Evolutionary conservation across 2,888 invertebrate species (phyloP).

Genomic region (Trissoscelio sp.): DNA sequence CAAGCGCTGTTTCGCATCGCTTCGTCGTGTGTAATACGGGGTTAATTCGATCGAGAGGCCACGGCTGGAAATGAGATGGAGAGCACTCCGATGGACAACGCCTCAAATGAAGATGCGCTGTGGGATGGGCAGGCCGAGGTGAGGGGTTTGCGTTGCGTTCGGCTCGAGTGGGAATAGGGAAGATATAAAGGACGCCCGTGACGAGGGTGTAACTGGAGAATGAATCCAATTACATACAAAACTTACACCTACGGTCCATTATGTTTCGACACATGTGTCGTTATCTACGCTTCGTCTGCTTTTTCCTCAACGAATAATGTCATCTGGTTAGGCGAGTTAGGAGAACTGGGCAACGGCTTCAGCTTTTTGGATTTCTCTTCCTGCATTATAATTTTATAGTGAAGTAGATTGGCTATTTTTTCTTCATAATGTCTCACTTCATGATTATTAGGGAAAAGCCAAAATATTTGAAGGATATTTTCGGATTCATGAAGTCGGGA

Average conservation of each 20-base stretch:
- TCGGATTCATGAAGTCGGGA: too few species aligned
- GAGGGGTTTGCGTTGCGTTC: conserved; percentile 32
- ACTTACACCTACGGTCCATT: conserved; percentile 79
- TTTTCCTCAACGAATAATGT: conserved; percentile 19
- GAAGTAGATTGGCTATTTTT: too few species aligned
- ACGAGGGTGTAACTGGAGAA: conserved; percentile 73
- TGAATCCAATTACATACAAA: conserved; percentile 81
- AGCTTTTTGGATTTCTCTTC: too few species aligned
- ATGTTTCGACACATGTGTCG: conserved; percentile 70
- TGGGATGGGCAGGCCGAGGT: conserved; percentile 24
- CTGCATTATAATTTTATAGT: too few species aligned
- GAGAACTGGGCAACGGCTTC: not conserved
- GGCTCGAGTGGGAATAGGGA: conserved; percentile 19
- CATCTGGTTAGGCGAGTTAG: conserved; percentile 41
- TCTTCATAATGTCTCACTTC: too few species aligned
- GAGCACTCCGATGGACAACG: conserved; percentile 45
- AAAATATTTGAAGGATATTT: too few species aligned
- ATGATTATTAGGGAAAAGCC: too few species aligned
- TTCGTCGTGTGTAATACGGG: conserved; percentile 70
- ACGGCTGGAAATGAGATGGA: conserved; percentile 41
- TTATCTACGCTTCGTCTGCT: conserved; percentile 33
- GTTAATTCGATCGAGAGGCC: conserved; percentile 71
- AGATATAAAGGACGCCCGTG: conserved; percentile 30
- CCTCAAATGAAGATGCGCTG: conserved; percentile 65
- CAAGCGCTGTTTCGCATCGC: not conserved